Conservation (phyloP, 2,113 vertebrate species). For the Nannobrachium achirus region DNA sequence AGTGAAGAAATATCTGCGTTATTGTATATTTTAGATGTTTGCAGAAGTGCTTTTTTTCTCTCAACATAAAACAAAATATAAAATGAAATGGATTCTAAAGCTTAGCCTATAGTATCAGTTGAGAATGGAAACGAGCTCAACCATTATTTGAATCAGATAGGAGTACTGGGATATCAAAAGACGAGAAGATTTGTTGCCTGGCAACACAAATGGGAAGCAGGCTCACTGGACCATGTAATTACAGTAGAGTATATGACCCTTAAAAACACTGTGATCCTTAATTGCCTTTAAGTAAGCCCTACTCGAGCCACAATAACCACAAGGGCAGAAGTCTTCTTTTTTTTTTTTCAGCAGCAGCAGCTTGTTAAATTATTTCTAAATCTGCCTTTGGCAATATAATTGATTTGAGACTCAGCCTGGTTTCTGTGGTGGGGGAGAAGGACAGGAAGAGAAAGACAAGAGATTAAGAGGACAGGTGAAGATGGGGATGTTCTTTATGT, state of each 20-base stretch:
- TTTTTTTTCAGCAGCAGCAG: neutral
- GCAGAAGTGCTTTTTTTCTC: neutral
- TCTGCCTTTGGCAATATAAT: slow-evolving; percentile 18
- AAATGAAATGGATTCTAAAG: neutral
- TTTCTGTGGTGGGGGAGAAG: neutral
- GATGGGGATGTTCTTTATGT: neutral
- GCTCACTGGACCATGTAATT: neutral
- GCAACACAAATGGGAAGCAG: slow-evolving; percentile 17
- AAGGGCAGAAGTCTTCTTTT: neutral
- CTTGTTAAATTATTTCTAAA: neutral
- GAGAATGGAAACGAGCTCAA: slow-evolving; percentile 1
- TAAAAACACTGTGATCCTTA: slow-evolving; percentile 3
- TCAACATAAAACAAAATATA: neutral
- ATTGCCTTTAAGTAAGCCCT: slow-evolving; percentile 2
- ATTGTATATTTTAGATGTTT: neutral
- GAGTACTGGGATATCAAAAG: neutral
- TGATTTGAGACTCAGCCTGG: neutral
- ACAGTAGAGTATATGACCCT: slow-evolving; percentile 2
- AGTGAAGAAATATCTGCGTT: slow-evolving; percentile 4
- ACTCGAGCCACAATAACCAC: neutral
- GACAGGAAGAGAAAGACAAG: neutral
- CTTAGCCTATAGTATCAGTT: neutral
- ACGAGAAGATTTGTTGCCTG: slow-evolving; percentile 5
- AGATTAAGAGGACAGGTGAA: neutral
- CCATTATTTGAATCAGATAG: slow-evolving; percentile 5